These are phyloP conservation scores for Zootoca vivipara DNA, from an alignment of 2,113 vertebrate genomes.

Conservation along the genomic window DNA sequence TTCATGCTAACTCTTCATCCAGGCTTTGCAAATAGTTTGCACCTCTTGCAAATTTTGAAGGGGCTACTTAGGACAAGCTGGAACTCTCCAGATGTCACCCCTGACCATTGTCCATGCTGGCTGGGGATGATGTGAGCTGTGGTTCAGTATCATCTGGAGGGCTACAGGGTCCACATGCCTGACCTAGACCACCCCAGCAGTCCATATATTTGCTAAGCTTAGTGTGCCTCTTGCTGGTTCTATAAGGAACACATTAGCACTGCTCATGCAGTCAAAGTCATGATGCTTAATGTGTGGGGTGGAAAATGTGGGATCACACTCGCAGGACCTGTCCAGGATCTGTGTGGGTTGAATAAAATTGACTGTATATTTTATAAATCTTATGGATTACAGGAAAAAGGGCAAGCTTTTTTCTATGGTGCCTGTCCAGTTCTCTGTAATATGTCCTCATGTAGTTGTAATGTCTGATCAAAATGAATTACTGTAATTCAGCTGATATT, in stretches of 20 bases:
- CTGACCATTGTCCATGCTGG: no score
- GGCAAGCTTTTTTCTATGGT: slow-evolving; percentile 19
- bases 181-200: not conserved
- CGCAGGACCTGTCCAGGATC: not conserved
- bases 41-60: not conserved
- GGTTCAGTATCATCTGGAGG: not conserved
- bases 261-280: not conserved
- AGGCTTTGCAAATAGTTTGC: not conserved
- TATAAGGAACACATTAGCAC: not conserved
- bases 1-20: not conserved
- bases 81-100: no score
- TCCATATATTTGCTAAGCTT: not conserved
- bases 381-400: slow-evolving; percentile 29
- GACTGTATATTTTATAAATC: not conserved
- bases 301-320: not conserved
- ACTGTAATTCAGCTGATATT: slow-evolving; percentile 51
- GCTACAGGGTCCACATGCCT: not conserved
- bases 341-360: not conserved
- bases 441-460: slow-evolving; percentile 44
- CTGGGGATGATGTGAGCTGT: not conserved
- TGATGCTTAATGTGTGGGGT: no score
- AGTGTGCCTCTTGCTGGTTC: not conserved
- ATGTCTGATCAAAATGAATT: slow-evolving; percentile 19
- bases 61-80: not conserved
- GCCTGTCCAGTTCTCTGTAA: slow-evolving; percentile 40